Evolutionary conservation across 64 coral and sea anemone genomes (phyloP).

Genomic region (Stichodactyla helianthus): DNA sequence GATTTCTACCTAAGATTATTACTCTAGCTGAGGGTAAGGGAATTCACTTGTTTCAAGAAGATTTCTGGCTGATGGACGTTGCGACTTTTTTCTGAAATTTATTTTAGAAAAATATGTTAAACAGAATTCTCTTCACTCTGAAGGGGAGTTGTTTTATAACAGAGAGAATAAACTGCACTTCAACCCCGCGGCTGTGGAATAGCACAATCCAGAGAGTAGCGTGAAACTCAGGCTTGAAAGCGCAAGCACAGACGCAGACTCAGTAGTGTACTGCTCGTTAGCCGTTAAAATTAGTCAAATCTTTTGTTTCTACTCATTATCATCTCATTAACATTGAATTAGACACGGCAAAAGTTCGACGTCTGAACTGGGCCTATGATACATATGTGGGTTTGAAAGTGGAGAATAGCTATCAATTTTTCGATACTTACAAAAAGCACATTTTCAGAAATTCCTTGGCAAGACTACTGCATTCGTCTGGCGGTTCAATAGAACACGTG

Average conservation of each 20-base stretch:
- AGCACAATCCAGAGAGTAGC: too few species aligned
- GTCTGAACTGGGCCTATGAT: too few species aligned
- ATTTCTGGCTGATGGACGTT: slow-evolving; percentile 6
- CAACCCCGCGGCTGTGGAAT: background rate
- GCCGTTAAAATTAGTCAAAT: too few species aligned
- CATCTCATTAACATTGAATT: too few species aligned
- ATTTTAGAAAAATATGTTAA: background rate
- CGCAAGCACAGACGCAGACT: too few species aligned
- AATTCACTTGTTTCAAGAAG: background rate
- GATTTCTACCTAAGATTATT: background rate
- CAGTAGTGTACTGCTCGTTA: too few species aligned
- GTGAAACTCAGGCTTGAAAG: too few species aligned
- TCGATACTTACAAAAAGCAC: slow-evolving; percentile 6
- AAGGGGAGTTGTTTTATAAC: background rate
- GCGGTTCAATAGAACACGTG: background rate
- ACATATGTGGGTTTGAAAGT: too few species aligned
- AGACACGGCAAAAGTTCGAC: too few species aligned
- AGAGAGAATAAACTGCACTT: background rate
- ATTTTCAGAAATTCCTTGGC: background rate
- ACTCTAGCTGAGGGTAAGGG: background rate
- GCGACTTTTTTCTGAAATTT: background rate
- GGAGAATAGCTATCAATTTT: background rate
- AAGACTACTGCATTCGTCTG: background rate
- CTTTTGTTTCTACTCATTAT: too few species aligned
- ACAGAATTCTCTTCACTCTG: background rate